Evolutionary conservation across 2,797 vertebrate genomes (phyloP).

Genomic region (Percopsis omiscomaycus): DNA sequence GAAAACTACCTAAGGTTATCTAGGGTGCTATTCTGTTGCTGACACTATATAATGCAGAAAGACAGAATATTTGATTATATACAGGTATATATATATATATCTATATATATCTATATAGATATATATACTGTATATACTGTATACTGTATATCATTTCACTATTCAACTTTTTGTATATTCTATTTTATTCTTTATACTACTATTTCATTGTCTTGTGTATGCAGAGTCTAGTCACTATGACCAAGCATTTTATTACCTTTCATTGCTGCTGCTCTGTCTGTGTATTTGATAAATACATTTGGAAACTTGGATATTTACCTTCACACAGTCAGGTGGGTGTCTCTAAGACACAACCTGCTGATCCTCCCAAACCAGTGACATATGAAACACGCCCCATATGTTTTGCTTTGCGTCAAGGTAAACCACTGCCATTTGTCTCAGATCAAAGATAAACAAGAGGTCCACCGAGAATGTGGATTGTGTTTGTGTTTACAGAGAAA

Average conservation of each 20-base stretch:
- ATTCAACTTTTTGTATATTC: no score
- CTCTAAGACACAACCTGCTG: neutral
- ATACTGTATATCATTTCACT: no score
- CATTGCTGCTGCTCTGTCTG: no score
- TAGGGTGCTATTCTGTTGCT: conserved; percentile 13
- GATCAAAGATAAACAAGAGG: conserved; percentile 71
- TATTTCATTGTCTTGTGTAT: no score
- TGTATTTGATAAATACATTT: no score
- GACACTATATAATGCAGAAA: conserved; percentile 19
- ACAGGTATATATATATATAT: neutral
- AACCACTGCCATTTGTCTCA: conserved; percentile 22
- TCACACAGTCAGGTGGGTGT: no score
- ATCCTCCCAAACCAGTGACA: neutral
- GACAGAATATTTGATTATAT: conserved; percentile 17
- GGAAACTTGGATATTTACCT: no score
- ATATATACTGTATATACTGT: no score
- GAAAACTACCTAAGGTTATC: conserved; percentile 13
- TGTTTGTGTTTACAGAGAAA: conserved; percentile 74
- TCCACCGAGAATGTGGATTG: conserved; percentile 33
- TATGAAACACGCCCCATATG: neutral
- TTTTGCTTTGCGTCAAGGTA: neutral
- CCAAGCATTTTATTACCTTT: no score
- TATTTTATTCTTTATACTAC: no score
- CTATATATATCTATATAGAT: no score
- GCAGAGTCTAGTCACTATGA: no score